Evolutionary conservation across 1,140 invertebrate species (phyloP).

Genomic region (Drosophila seguyi): DNA sequence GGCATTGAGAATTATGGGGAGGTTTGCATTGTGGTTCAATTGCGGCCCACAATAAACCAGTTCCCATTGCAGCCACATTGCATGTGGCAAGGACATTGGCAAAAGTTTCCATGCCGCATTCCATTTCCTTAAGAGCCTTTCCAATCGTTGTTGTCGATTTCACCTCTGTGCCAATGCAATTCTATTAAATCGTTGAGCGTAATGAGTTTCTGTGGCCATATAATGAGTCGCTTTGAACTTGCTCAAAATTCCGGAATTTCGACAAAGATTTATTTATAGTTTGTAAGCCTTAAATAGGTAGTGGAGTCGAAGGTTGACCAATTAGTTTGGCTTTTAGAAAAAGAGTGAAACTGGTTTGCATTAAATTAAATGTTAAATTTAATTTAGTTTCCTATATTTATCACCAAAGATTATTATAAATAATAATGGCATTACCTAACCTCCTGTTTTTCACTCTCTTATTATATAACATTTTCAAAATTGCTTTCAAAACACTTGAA

Average conservation of each 20-base stretch:
- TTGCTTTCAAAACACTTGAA: constrained; percentile 4
- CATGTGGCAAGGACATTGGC: constrained; percentile 52
- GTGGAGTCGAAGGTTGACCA: constrained; percentile 1
- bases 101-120: constrained; percentile 35
- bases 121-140: constrained; percentile 33
- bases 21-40: constrained; percentile 22
- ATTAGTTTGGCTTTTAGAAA: too few species aligned
- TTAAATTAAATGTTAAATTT: too few species aligned
- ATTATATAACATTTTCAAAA: not conserved
- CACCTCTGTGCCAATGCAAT: constrained; percentile 8
- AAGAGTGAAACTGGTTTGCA: too few species aligned
- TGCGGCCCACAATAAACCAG: constrained; percentile 28
- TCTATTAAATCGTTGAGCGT: constrained; percentile 55
- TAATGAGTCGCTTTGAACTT: constrained; percentile 40
- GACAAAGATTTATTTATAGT: constrained; percentile 18
- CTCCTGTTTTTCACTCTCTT: not conserved
- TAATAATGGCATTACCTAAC: not conserved
- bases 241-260: constrained; percentile 29
- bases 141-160: constrained; percentile 20
- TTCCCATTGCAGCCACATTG: constrained; percentile 24
- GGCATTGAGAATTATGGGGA: constrained; percentile 53
- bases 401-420: not conserved
- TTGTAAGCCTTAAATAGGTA: not conserved
- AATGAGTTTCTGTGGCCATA: constrained; percentile 65
- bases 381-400: too few species aligned